A percentile compares a stretch with the other conserved stretches of the same genome.
phyloP scores from a whole-genome alignment of 2,888 invertebrate species.

The Pristionchus japonicus region DNA sequence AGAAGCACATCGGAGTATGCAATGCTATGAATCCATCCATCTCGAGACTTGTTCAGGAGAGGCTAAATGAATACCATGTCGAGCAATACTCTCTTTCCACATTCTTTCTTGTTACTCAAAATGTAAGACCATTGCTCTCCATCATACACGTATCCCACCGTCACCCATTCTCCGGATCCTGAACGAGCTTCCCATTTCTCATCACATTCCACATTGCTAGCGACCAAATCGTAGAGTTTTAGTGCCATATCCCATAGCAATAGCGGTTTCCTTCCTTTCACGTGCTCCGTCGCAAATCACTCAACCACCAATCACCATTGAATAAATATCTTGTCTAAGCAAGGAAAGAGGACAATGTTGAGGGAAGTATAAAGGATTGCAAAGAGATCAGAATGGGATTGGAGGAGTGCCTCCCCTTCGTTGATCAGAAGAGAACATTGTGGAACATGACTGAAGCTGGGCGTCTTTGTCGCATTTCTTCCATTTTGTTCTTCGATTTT shows the following conservation, averaged over 20 bases:
- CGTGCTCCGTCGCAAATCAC: background rate
- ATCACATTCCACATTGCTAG: background rate
- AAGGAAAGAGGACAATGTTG: background rate
- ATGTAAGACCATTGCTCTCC: too few relatives aligned
- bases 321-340: constrained; percentile 16
- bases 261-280: constrained; percentile 7
- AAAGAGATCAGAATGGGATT: background rate
- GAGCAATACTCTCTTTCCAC: too few relatives aligned
- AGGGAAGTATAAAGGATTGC: background rate
- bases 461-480: constrained; percentile 96
- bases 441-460: background rate
- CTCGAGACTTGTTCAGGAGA: too few relatives aligned
- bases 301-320: background rate
- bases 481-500: constrained; percentile 97
- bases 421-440: background rate
- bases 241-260: constrained; percentile 23
- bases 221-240: background rate
- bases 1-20: constrained; percentile 47
- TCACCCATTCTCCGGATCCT: too few relatives aligned
- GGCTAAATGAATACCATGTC: too few relatives aligned
- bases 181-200: background rate
- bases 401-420: background rate
- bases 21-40: background rate
- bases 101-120: too few relatives aligned
- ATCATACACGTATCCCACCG: too few relatives aligned